phyloP scores from a whole-genome alignment of 2,113 vertebrate genomes.

The Catharus bicknelli region DNA sequence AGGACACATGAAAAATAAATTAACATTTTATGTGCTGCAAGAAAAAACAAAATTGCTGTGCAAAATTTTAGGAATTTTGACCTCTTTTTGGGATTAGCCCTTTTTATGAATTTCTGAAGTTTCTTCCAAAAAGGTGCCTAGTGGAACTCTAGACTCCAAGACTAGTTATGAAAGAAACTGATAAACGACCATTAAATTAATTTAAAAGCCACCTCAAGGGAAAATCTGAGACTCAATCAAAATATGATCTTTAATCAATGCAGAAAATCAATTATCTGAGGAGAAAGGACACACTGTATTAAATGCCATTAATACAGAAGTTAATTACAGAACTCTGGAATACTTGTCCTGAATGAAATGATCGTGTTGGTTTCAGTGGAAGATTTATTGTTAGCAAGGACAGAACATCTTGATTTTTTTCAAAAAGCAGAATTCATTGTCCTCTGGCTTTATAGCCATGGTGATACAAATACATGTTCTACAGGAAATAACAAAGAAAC shows the following conservation, averaged over 20 bases:
- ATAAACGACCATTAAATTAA: neutral
- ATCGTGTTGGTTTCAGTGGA: neutral
- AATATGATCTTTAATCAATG: neutral
- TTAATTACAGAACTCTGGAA: neutral
- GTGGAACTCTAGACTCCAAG: neutral
- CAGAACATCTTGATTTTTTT: neutral
- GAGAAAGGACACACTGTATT: neutral
- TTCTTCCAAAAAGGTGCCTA: neutral
- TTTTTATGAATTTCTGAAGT: rapidly evolving
- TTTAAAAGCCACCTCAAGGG: neutral
- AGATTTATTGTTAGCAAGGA: neutral
- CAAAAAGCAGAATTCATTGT: neutral
- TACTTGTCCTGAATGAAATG: neutral
- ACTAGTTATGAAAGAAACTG: neutral
- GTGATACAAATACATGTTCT: neutral
- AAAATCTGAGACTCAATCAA: neutral
- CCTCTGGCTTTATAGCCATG: neutral
- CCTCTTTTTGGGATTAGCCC: neutral
- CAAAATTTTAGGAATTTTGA: neutral
- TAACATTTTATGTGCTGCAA: neutral
- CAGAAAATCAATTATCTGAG: neutral
- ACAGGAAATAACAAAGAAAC: neutral
- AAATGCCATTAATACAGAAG: neutral
- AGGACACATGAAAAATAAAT: neutral
- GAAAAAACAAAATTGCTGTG: neutral